phyloP scores from a whole-genome alignment of 2,113 vertebrate genomes.

The Anolis carolinensis region DNA sequence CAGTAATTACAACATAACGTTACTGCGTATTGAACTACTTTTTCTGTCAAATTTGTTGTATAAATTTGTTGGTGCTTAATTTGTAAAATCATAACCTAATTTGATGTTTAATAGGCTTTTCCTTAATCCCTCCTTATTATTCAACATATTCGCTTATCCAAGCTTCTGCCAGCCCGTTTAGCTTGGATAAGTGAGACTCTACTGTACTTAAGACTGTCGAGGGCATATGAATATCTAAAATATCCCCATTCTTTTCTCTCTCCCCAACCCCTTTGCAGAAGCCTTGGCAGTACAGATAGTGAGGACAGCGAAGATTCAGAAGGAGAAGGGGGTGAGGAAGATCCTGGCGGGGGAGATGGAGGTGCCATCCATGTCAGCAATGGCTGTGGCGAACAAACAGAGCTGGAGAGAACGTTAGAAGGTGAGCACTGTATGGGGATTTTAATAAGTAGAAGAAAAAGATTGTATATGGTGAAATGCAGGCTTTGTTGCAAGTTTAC shows the following conservation, averaged over 20 bases:
- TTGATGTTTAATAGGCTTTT: too few species aligned
- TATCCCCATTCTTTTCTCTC: neutral
- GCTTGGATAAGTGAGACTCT: too few species aligned
- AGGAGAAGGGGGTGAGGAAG: slow-evolving; percentile 56
- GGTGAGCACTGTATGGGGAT: slow-evolving; percentile 7
- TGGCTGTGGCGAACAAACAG: neutral
- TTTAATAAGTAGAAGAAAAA: neutral
- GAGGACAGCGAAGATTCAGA: slow-evolving; percentile 69
- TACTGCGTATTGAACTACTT: too few species aligned
- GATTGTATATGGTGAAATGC: neutral
- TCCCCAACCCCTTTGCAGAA: slow-evolving; percentile 49
- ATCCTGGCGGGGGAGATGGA: slow-evolving; percentile 26
- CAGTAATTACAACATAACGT: too few species aligned
- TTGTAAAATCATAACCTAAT: too few species aligned
- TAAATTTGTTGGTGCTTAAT: too few species aligned
- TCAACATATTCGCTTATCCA: too few species aligned
- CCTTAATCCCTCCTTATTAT: too few species aligned
- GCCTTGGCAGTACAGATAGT: slow-evolving; percentile 74
- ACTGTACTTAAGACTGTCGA: too few species aligned
- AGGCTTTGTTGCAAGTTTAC: neutral
- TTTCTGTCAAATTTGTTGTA: too few species aligned
- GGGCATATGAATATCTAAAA: neutral
- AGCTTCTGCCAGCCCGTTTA: too few species aligned
- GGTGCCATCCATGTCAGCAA: neutral
- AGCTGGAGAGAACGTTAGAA: neutral